Evolutionary conservation across 2,797 vertebrate species (phyloP), one percentile per base, ranked within the genome.

Genomic region (Leptodactylus fallax): DNA sequence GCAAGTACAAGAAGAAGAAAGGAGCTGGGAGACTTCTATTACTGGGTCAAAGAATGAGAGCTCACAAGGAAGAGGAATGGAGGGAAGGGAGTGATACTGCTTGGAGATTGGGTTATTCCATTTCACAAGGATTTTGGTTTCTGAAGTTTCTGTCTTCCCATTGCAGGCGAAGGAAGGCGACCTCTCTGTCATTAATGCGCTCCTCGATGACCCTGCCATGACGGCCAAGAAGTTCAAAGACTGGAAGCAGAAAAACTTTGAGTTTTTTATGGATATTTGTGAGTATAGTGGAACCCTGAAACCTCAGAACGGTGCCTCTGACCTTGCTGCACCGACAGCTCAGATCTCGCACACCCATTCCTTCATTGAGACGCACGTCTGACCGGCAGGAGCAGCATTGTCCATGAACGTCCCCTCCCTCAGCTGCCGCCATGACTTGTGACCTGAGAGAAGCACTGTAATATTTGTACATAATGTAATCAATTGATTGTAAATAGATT

Each of bases 331-430:
- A 45, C 95, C 96, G 69, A 92, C 91, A 1, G 95, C 96, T 2
- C 94, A 96, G 92, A 96, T 97, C 95, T 96, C 95, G 86, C 96
- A 97, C 92, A 96, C 95, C 51, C 96, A 97, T 93, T 97, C 97
- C 87, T 97, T 97, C 94, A 98, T 97, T 14, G 96, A 97, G 93
- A 98, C 96, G 10, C 96, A 97, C 0, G 96, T 97, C 93, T 97
- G 95, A 97, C 87, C 23, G 17, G 65, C 69, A 45, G 80, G 58
- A 86, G 90, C 79, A 88, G 13, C 77, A 47, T 36, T 36, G 36
- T 36, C 36, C 36, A 36, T 4, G 36, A 36, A 36, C 51, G 9
- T 4, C n/a, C 53, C 16, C 63, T 3, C 56, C 45, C 90, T 87
- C 90, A 91, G 80, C 91, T 90, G 89, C 91, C 90, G 61, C 82